Percentiles rank a stretch among this genome's conserved stretches.
phyloP scores from a whole-genome alignment of 2,888 invertebrate species.

The Poecilus cupreus region DNA sequence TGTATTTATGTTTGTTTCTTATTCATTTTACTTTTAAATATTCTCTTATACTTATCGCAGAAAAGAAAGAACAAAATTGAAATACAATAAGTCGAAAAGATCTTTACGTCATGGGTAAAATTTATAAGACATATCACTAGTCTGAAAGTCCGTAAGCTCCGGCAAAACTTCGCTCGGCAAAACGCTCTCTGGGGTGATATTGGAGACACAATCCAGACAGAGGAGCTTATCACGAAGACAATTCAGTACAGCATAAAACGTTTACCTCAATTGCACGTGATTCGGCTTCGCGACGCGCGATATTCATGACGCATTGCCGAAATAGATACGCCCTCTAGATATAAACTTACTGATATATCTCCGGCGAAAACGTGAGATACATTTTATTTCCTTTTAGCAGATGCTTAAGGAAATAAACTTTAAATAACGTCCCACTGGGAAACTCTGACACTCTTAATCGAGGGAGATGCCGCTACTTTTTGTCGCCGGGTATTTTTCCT shows the following conservation, averaged over 20 bases:
- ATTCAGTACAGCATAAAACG: conserved; percentile 50
- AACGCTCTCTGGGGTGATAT: conserved; percentile 46
- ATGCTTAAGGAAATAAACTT: conserved; percentile 48
- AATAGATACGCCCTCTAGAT: conserved; percentile 33
- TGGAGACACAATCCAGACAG: conserved; percentile 38
- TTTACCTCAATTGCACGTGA: conserved; percentile 50
- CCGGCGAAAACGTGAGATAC: conserved; percentile 18
- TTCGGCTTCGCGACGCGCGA: neutral
- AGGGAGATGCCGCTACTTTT: neutral
- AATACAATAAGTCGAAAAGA: conserved; percentile 16
- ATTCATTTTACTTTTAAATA: neutral
- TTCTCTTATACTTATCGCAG: neutral
- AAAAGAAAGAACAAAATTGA: conserved; percentile 7
- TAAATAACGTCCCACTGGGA: conserved; percentile 12
- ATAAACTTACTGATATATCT: conserved; percentile 31
- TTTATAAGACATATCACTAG: conserved; percentile 18
- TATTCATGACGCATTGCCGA: conserved; percentile 49
- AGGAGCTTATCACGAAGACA: conserved; percentile 39
- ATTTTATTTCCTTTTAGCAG: conserved; percentile 46
- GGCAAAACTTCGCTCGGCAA: conserved; percentile 1
- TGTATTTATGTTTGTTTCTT: too few relatives aligned
- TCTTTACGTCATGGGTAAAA: neutral
- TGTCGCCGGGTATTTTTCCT: neutral
- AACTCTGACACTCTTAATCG: conserved; percentile 9
- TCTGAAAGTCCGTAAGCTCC: conserved; percentile 7